Base-by-base conservation (phyloP, 2,113 vertebrate genomes). In the Dasyornis broadbenti region DNA sequence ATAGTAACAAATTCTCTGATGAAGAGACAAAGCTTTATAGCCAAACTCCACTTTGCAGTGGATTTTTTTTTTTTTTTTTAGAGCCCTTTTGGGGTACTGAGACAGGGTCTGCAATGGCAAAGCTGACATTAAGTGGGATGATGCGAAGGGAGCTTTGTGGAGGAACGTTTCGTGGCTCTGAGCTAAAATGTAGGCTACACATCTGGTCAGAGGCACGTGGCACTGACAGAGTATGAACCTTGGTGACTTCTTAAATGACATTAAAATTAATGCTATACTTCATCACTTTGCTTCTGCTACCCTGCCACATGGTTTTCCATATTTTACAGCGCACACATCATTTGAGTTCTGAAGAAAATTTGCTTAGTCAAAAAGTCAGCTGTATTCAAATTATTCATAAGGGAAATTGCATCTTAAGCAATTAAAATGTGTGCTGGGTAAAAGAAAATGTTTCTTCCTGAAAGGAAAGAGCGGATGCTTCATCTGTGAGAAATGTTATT, bases 371-470 rank as follows among this genome's bases (percentile, higher is more conserved):
- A 97, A 96, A 96, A 96, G 89, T 94, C 87, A 95, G 89, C 92
- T 95, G 88, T 95, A 95, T 89, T 96, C 91, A 92, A 97, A 97
- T 97, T 97, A 97, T 97, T 97, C 96, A 97, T 96, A 96, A 94
- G 92, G 89, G 90, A 97, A 96, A 97, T 97, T 95, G 87, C 94
- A 95, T 95, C 85, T 94, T 85, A 90, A 60, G 87, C 94, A 96
- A 96, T 96, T 96, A 96, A 97, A 97, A 86, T 52, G 60, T 82
- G 82, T 89, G 59, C 76, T 92, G 92, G 89, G 53, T 85, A 85
- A 96, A 97, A 94, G 72, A 95, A 96, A 83, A 87, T 78, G 68
- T 88, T 93, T 61, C 90, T 90, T 96, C 72, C 79, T 93, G 95
- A 93, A 92, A 90, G 69, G 71, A 73, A 86, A 60, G 91, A 92